Evolutionary conservation across 2,797 vertebrate species (phyloP).

Genomic region (Tokudaia tokunoshimensis): DNA sequence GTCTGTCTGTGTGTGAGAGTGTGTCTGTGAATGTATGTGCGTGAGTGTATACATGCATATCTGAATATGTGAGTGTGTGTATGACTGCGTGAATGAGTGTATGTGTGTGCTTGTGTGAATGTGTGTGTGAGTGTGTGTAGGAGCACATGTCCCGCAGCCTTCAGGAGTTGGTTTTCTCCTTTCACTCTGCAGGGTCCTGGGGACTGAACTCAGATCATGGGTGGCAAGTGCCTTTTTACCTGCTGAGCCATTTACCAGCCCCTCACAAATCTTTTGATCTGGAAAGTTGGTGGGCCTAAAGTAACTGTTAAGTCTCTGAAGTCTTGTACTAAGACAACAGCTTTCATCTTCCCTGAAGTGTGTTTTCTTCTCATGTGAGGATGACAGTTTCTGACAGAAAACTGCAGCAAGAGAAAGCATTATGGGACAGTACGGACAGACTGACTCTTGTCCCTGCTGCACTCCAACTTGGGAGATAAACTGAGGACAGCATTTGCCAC

Average conservation of each 20-base stretch:
- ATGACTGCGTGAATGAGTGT: neutral
- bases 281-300: slow-evolving; percentile 37
- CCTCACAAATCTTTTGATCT: slow-evolving; percentile 42
- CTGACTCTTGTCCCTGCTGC: neutral
- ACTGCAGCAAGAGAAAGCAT: slow-evolving; percentile 18
- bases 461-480: neutral
- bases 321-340: slow-evolving; percentile 16
- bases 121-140: neutral
- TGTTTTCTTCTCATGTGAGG: neutral
- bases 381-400: slow-evolving; percentile 37
- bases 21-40: neutral
- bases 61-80: neutral
- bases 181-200: neutral
- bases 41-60: neutral
- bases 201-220: neutral
- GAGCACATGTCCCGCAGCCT: neutral
- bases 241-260: neutral
- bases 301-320: neutral
- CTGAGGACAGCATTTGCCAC: neutral
- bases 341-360: slow-evolving; percentile 17
- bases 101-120: neutral
- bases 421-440: neutral
- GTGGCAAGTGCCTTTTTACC: too few relatives aligned
- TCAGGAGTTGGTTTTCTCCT: neutral
- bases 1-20: neutral